A percentile compares a stretch with the other conserved stretches of the same genome.
These are phyloP conservation scores for Drepana falcataria DNA, from an alignment of 2,888 invertebrate species.

Conservation along the genomic window DNA sequence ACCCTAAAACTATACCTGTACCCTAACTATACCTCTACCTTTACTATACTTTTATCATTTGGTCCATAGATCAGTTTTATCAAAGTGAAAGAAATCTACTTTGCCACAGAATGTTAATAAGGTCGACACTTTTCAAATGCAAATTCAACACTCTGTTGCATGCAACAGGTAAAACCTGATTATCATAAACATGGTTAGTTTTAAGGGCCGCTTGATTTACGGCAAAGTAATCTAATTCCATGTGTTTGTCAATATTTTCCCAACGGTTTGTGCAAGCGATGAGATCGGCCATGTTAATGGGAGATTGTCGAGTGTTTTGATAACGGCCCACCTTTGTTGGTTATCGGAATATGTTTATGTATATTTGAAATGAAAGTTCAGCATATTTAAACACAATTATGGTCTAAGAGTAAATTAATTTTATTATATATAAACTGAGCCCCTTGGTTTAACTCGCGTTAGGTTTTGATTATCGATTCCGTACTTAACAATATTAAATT, in stretches of 20 bases:
- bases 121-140: background rate
- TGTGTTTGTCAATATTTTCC: background rate
- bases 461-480: too few relatives aligned
- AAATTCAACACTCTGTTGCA: background rate
- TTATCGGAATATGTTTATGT: background rate
- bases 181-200: background rate
- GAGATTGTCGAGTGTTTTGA: background rate
- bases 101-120: background rate
- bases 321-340: background rate
- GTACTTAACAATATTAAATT: too few relatives aligned
- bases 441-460: too few relatives aligned
- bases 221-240: background rate
- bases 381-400: background rate
- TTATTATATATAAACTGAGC: too few relatives aligned
- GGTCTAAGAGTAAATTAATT: too few relatives aligned
- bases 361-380: background rate
- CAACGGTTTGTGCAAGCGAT: background rate
- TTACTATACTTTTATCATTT: too few relatives aligned
- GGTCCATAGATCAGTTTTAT: background rate
- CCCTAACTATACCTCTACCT: too few relatives aligned
- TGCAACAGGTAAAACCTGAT: background rate
- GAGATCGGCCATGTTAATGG: background rate
- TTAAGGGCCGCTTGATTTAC: background rate
- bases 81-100: background rate
- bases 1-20: too few relatives aligned